These are phyloP conservation scores for Myrmecophaga tridactyla DNA, from an alignment of 2,113 vertebrate species.

Conservation along the genomic window DNA sequence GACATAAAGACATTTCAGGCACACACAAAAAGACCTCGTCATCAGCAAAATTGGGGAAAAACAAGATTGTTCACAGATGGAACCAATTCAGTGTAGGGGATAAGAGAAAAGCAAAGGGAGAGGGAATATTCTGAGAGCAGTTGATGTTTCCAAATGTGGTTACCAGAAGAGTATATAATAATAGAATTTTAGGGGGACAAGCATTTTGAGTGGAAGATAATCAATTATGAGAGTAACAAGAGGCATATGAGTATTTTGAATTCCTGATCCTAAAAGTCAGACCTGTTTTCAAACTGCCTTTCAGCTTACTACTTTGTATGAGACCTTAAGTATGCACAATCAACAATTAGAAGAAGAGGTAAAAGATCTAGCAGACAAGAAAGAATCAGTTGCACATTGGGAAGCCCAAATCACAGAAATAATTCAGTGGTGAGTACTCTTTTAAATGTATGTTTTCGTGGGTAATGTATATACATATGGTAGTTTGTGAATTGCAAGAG, in stretches of 20 bases:
- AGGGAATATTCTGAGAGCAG: background rate
- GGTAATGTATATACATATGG: background rate
- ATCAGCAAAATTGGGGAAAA: background rate
- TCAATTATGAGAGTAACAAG: background rate
- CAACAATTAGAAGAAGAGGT: constrained; percentile 95
- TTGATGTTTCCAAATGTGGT: background rate
- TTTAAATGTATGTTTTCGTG: background rate
- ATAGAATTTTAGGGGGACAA: background rate
- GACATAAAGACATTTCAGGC: background rate
- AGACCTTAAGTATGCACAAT: constrained; percentile 89
- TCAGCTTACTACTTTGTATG: constrained; percentile 90
- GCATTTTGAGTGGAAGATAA: background rate
- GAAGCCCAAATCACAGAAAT: constrained; percentile 99
- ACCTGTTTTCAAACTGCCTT: constrained; percentile 51
- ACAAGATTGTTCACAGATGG: background rate
- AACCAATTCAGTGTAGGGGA: background rate
- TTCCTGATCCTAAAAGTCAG: constrained; percentile 23
- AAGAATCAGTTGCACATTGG: constrained; percentile 98
- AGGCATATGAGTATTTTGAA: background rate
- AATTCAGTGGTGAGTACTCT: constrained; percentile 94
- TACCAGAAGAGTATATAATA: background rate
- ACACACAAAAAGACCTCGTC: no score
- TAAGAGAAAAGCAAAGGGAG: background rate
- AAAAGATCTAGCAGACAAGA: constrained; percentile 95
- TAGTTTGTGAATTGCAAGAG: background rate